A percentile compares a stretch with the other conserved stretches of the same genome.
Evolutionary conservation across 2,113 vertebrate species (phyloP).

Genomic region (Axis porcinus): DNA sequence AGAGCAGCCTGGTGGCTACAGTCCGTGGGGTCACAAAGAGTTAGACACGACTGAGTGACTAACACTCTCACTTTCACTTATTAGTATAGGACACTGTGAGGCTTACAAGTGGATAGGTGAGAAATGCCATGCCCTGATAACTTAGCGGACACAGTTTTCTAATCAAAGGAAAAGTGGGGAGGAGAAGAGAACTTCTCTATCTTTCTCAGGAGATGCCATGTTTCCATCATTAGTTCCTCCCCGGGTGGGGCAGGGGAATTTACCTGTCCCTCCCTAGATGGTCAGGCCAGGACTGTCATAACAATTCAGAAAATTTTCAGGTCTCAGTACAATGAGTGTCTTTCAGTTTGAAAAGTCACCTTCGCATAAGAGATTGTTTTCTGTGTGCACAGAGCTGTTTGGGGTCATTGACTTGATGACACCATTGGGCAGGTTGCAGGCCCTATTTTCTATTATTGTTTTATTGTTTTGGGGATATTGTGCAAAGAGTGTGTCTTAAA

Average conservation of each 20-base stretch:
- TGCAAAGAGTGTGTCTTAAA: neutral
- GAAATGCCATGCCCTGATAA: neutral
- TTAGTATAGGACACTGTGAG: neutral
- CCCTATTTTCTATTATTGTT: neutral
- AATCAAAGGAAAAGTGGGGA: neutral
- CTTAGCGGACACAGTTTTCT: neutral
- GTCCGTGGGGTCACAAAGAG: neutral
- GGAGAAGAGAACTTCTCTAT: neutral
- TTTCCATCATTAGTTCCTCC: neutral
- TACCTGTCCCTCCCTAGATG: neutral
- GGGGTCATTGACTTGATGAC: neutral
- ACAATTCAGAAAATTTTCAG: neutral
- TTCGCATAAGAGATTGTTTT: neutral
- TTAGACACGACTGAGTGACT: neutral
- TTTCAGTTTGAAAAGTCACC: neutral
- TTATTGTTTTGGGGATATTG: neutral
- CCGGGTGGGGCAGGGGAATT: neutral
- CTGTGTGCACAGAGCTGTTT: neutral
- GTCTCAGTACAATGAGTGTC: neutral
- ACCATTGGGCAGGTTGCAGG: neutral
- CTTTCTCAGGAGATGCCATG: neutral
- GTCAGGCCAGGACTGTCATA: neutral
- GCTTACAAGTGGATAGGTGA: neutral
- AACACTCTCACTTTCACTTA: neutral
- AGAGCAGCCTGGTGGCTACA: neutral